Base-by-base conservation (phyloP, 2,888 invertebrate species). In the Tortrix viridana region DNA sequence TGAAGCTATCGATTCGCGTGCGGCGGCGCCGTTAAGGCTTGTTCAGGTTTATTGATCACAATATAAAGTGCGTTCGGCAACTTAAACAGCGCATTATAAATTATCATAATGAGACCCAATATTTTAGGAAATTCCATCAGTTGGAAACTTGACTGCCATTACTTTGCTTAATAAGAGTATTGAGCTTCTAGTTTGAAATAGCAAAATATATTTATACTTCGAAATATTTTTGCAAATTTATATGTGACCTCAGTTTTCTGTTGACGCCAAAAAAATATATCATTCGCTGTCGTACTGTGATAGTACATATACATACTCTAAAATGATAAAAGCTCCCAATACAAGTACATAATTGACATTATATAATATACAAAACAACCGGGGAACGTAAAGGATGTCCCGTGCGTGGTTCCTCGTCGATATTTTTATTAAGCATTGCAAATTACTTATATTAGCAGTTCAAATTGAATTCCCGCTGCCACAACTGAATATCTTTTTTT, bases 1-100 rank as follows among this genome's bases (percentile, higher is more conserved):
- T 9, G 22, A 37, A 9, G 20, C 9, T 56, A 56, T 57, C 57
- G 52, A 63, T 47, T 52, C 57, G 57, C 62, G 57, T 63, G 62
- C 43, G 16, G 52, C 12, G 14, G 12, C 7, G 52, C 57, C 62
- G 20, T 62, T 56, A 20, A 9, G 16, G 50, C 38, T 38, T 46
- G 32, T 3, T 46, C 50, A 22, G 23, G 38, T 62, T 50, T 50
- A 56, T 38, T 38, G 50, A 38, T 44, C 46, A 26, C 46, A 32
- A 38, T 18, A 57, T 20, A 22, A 53, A 14, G 32, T 20, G 18
- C 18, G 43, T 19, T 46, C 46, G 6, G 20, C 7, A 4, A 57
- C 22, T 19, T 50, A 49, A 32, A 50, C 50, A 50, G 50, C 56
- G 50, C 37, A 50, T 62, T 49, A 56, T 62, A 56, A 50, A 62